These are phyloP conservation scores for Drosophila orena DNA, from an alignment of 1,140 invertebrate species.

Conservation along the genomic window DNA sequence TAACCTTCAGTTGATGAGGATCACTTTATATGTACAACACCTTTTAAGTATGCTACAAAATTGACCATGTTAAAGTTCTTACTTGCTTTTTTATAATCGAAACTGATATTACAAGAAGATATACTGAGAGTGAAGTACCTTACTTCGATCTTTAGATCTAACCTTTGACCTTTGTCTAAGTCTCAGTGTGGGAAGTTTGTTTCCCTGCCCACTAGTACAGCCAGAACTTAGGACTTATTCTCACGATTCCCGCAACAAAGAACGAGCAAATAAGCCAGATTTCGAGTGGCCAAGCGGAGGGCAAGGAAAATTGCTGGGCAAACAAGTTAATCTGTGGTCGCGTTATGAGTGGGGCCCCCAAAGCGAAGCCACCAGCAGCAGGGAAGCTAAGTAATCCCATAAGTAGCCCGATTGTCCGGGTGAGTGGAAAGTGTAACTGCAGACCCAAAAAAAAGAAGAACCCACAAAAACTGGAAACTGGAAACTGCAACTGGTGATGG, in stretches of 20 bases:
- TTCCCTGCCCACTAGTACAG: neutral
- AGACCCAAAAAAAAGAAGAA: conserved; percentile 30
- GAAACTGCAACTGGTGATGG: conserved; percentile 54
- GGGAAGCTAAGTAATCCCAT: conserved; percentile 54
- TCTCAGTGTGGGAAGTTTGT: too few relatives aligned
- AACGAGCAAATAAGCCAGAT: conserved; percentile 40
- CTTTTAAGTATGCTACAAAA: neutral
- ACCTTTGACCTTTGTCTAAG: too few relatives aligned
- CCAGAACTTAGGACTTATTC: conserved; percentile 12
- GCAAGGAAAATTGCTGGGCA: conserved; percentile 41
- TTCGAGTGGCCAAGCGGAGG: conserved; percentile 23
- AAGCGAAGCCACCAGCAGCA: conserved; percentile 14
- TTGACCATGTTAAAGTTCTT: neutral
- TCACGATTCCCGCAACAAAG: conserved; percentile 41
- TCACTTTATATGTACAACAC: neutral
- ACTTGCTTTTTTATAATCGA: too few relatives aligned
- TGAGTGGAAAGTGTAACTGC: conserved; percentile 43
- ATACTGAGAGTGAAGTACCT: too few relatives aligned
- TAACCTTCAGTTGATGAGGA: neutral
- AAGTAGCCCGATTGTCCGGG: conserved; percentile 58
- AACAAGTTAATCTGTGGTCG: conserved; percentile 58
- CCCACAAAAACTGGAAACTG: conserved; percentile 49
- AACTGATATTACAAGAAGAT: too few relatives aligned
- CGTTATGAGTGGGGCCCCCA: conserved; percentile 49
- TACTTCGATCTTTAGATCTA: too few relatives aligned